Conservation (phyloP, 2,797 vertebrate species). For the Bovichtus diacanthus region DNA sequence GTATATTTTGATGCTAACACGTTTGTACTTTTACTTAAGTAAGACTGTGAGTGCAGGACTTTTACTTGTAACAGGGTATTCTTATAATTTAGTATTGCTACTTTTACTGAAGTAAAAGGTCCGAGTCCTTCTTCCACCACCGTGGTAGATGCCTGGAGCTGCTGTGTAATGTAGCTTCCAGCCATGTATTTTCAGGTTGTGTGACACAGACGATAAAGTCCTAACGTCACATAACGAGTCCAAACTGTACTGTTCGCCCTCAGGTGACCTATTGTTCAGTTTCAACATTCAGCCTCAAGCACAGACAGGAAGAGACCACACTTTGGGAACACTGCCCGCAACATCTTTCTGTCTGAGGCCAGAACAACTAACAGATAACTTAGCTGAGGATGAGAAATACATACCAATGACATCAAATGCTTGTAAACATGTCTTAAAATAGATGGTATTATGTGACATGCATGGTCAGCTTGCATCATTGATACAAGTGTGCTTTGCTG, state of each 20-base stretch:
- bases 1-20: too few relatives aligned
- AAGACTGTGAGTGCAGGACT: too few relatives aligned
- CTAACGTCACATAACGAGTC: neutral
- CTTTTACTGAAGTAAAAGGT: too few relatives aligned
- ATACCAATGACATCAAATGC: neutral
- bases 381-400: too few relatives aligned
- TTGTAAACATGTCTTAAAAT: neutral
- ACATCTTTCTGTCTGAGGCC: neutral
- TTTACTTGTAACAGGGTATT: too few relatives aligned
- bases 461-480: neutral
- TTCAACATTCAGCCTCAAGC: neutral
- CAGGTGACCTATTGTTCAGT: neutral
- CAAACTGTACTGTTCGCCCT: neutral
- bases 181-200: neutral
- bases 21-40: too few relatives aligned
- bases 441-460: neutral
- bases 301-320: neutral
- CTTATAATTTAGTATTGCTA: too few relatives aligned
- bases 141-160: neutral
- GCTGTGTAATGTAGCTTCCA: neutral
- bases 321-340: neutral
- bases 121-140: too few relatives aligned
- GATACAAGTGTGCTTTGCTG: neutral
- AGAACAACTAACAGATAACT: too few relatives aligned
- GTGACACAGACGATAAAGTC: neutral